Evolutionary conservation across 2,888 invertebrate genomes (phyloP), one percentile per base, ranked within the genome.

Genomic region (Nephrocerus scutellatus): DNA sequence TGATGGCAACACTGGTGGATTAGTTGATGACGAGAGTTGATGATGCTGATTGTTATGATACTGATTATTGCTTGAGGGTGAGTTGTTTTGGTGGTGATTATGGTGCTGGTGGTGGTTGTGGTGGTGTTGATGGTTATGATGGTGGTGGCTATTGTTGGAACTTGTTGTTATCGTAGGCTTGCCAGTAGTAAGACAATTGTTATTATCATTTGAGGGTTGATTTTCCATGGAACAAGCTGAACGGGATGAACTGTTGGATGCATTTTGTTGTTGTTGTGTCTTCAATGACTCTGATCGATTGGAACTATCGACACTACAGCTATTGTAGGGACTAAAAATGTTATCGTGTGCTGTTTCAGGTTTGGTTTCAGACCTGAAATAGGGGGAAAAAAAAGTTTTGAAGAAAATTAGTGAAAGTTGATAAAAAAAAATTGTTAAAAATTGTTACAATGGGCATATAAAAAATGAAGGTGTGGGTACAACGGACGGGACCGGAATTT

Each of bases 261-360:
- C 29, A 29, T 24, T 4, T 4, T 25, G 12, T n/a, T 22, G 25
- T 19, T 40, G 32, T 18, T 31, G 37, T 48, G 50, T 51, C 47
- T 49, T 51, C 46, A 52, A 50, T 43, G 57, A 56, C 41, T n/a
- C n/a, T n/a, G n/a, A n/a, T n/a, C n/a, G 48, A 44, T 47, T 48
- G 35, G 52, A 47, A 55, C 53, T 59, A 47, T 54, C 53, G 39
- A 51, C 46, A 39, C 45, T 47, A 33, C 55, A 56, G 41, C 49
- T 55, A 33, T 50, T 59, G 46, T 62, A 62, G 26, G 63, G 56
- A 52, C 61, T 63, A 45, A 65, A 68, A 42, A 66, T 59, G 48
- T 64, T 66, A 50, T 68, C 67, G 53, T 59, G 62, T 40, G 65
- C 62, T 46, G 63, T 56, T 55, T 61, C 60, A 34, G 56, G 55